Conservation (phyloP, 2,797 vertebrate species). For the Chaunax sp. region DNA sequence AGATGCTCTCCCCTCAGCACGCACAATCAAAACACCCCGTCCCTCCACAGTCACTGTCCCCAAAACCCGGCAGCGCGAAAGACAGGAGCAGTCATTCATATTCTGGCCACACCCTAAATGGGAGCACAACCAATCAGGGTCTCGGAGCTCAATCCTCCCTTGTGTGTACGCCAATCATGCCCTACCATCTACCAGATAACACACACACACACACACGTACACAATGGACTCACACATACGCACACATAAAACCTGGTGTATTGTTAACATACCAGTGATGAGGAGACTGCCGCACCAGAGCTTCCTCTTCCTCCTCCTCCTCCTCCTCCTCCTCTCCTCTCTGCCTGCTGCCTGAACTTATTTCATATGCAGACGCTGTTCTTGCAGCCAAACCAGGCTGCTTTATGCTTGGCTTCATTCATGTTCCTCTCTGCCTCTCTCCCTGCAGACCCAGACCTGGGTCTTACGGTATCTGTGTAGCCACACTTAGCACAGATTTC, state of each 20-base stretch:
- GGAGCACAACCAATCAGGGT: constrained; percentile 71
- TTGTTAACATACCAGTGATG: constrained; percentile 57
- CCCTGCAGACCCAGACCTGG: constrained; percentile 47
- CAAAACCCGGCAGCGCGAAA: constrained; percentile 67
- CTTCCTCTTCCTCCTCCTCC: constrained; percentile 40
- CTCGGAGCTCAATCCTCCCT: constrained; percentile 62
- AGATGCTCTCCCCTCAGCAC: constrained; percentile 51
- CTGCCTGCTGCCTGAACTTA: constrained; percentile 55
- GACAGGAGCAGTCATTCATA: constrained; percentile 74
- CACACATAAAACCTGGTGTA: constrained; percentile 48
- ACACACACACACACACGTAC: constrained; percentile 9
- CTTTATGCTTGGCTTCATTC: constrained; percentile 54
- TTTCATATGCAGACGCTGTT: constrained; percentile 73
- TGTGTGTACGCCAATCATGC: constrained; percentile 49
- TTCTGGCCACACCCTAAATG: constrained; percentile 75
- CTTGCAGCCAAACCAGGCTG: constrained; percentile 43
- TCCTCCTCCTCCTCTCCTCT: constrained; percentile 36
- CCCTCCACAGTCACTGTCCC: constrained; percentile 71
- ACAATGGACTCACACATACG: background rate
- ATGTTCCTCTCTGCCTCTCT: constrained; percentile 27
- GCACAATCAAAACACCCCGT: constrained; percentile 65
- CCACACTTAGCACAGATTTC: constrained; percentile 33
- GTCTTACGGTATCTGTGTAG: constrained; percentile 36
- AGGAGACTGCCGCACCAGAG: constrained; percentile 46
- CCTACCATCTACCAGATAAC: constrained; percentile 51